Conservation (phyloP, 2,113 vertebrate genomes). For the Mus spicilegus region DNA sequence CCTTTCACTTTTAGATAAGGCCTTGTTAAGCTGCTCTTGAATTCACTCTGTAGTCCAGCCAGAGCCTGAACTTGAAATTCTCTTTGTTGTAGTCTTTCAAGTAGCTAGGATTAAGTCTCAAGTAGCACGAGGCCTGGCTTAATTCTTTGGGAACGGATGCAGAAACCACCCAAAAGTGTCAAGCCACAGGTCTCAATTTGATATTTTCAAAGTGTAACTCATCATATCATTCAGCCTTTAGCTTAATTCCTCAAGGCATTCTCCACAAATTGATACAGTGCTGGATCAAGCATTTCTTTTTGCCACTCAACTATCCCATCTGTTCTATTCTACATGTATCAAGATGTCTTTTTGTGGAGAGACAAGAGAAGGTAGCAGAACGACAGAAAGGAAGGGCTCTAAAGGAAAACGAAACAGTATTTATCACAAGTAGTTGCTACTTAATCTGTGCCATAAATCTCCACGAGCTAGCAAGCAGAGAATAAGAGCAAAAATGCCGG, state of each 20-base stretch:
- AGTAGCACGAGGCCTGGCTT: not conserved
- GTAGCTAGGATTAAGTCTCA: not conserved
- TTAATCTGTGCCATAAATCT: not conserved
- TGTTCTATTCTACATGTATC: not conserved
- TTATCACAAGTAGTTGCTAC: not conserved
- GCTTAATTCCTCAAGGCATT: not conserved
- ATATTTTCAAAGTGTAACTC: constrained; percentile 39
- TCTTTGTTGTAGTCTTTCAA: not conserved
- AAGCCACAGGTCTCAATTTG: not conserved
- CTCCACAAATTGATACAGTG: not conserved
- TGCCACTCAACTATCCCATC: not conserved
- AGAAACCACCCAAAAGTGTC: constrained; percentile 48
- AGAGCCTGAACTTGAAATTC: not conserved
- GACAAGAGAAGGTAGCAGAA: not conserved
- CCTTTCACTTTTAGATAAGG: not conserved
- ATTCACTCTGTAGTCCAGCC: not conserved
- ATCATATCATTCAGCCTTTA: not conserved
- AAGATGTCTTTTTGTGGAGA: not conserved
- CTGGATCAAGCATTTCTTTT: not conserved
- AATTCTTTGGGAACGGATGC: constrained; percentile 14
- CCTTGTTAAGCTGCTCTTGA: not conserved
- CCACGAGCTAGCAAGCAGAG: not conserved
- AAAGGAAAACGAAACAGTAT: constrained; percentile 19
- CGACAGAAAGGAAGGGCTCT: not conserved
- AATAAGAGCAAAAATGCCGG: not conserved